phyloP scores from a whole-genome alignment of 2,113 vertebrate genomes.

The Symphodus melops region DNA sequence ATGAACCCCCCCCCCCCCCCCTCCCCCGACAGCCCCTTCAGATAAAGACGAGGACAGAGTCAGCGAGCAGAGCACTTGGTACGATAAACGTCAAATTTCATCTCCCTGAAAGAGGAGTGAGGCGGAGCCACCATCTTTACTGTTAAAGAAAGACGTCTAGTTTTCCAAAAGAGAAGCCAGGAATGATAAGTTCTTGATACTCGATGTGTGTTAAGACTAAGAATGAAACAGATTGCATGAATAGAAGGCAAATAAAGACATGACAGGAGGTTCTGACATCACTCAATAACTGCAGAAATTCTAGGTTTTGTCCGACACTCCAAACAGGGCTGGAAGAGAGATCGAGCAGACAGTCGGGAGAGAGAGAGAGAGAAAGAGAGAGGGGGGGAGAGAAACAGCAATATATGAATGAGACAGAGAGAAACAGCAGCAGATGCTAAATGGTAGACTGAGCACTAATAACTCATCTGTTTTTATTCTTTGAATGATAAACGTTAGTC shows the following conservation, averaged over 20 bases:
- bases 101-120: neutral
- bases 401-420: too few species aligned
- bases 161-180: neutral
- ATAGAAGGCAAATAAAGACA: neutral
- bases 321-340: too few species aligned
- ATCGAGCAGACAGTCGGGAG: too few species aligned
- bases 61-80: conserved; percentile 3
- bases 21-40: neutral
- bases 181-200: neutral
- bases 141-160: neutral
- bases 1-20: too few species aligned
- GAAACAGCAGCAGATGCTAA: too few species aligned
- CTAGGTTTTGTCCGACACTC: neutral
- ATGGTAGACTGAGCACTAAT: too few species aligned
- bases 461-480: too few species aligned
- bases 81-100: conserved; percentile 21
- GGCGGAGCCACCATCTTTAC: neutral
- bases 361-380: too few species aligned
- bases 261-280: neutral
- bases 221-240: neutral
- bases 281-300: neutral
- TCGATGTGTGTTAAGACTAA: neutral
- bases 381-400: too few species aligned
- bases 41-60: conserved; percentile 3
- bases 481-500: too few species aligned